Evolutionary conservation across 2,888 invertebrate species (phyloP).

Genomic region (Melipona beecheii): DNA sequence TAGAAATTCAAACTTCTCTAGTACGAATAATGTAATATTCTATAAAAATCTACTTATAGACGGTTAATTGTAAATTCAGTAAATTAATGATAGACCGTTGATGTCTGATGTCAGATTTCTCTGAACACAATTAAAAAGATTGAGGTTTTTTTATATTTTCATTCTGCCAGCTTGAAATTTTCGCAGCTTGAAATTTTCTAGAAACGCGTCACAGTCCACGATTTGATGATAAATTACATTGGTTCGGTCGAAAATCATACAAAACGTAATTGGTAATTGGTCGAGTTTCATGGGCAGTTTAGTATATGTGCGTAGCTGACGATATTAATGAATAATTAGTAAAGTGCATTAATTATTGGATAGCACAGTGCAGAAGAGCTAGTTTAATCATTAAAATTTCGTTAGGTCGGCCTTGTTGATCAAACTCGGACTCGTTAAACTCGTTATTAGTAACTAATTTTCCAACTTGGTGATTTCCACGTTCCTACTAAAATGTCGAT

Average conservation of each 20-base stretch:
- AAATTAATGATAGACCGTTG: too few relatives aligned
- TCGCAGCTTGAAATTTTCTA: too few relatives aligned
- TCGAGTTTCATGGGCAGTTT: not conserved
- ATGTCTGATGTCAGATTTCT: too few relatives aligned
- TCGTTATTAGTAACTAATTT: not conserved
- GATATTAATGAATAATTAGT: constrained; percentile 47
- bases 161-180: too few relatives aligned
- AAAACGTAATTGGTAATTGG: not conserved
- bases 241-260: not conserved
- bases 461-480: constrained; percentile 1
- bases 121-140: too few relatives aligned
- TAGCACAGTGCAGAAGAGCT: not conserved
- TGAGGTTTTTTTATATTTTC: too few relatives aligned
- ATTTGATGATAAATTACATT: not conserved
- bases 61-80: too few relatives aligned
- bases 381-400: constrained; percentile 42
- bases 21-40: too few relatives aligned
- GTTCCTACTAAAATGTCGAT: not conserved
- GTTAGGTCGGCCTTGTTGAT: constrained; percentile 14
- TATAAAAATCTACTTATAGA: too few relatives aligned
- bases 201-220: not conserved
- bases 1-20: too few relatives aligned
- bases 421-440: constrained; percentile 8
- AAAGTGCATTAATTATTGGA: constrained; percentile 42
- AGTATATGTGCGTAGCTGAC: not conserved